Base-by-base conservation (phyloP, 2,888 invertebrate genomes). In the Cerastis leucographa region DNA sequence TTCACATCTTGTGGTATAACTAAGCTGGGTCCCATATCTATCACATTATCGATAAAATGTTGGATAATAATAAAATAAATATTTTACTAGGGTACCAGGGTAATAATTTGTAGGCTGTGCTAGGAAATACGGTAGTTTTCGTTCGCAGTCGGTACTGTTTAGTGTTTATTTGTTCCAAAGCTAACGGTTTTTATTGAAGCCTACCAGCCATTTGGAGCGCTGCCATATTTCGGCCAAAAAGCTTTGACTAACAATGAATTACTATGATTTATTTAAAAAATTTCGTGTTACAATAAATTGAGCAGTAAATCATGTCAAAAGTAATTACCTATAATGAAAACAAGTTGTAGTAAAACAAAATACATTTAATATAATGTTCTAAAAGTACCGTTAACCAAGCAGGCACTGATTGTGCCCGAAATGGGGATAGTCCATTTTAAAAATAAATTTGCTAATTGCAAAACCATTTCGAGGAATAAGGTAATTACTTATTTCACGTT, bases 221-320 rank as follows among this genome's bases (percentile, higher is more conserved):
- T 51, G 81, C 81, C 85, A 80, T 67, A 64, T 79, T 84, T 46
- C n/a, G 17, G 19, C 8, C n/a, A 29, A 78, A 67, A 68, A 51
- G 46, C n/a, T 68, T 64, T 65, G 40, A 46, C 40, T 54, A 11
- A 42, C 19, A 56, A 66, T 70, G 67, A 22, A 62, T 49, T 44
- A 40, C 17, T 68, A 14, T 69, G 51, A 25, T 68, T 54, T 46
- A 56, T 66, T 69, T 71, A 44, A 8, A 65, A 79, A 14, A 49
- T 29, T 42, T 46, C 46, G 46, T 67, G 22, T 49, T 29, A 40
- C 14, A n/a, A 9, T 35, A 59, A 44, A 29, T 7, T 25, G 22
- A 17, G 14, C 1, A 19, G 61, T 61, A 81, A 62, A 62, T 54
- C 22, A 42, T 0, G 6, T 76, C 25, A 5, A 42, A 49, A 29